Conservation (phyloP, 1,140 invertebrate species). For the Scaptomyza montana region DNA sequence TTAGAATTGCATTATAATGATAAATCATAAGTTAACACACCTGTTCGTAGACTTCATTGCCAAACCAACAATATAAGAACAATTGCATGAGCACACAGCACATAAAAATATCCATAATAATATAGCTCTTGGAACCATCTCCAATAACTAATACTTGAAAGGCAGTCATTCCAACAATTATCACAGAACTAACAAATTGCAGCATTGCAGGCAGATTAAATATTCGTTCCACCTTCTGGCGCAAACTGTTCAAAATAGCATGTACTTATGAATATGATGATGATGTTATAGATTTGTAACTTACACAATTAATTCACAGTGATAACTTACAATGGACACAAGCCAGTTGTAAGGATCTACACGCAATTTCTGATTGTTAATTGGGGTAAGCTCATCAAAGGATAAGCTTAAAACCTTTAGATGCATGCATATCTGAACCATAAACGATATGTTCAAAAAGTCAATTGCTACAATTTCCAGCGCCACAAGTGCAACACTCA, state of each 20-base stretch:
- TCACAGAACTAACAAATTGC: slow-evolving; percentile 66
- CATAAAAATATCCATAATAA: slow-evolving; percentile 63
- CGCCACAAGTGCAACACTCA: slow-evolving; percentile 49
- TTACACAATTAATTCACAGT: slow-evolving; percentile 62
- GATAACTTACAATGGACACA: slow-evolving; percentile 60
- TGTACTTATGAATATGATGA: too few species aligned
- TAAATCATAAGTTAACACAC: slow-evolving; percentile 30
- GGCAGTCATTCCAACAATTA: slow-evolving; percentile 66
- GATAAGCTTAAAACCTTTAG: slow-evolving; percentile 64
- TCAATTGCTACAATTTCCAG: slow-evolving; percentile 58
- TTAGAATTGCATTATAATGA: too few species aligned
- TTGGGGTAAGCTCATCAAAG: slow-evolving; percentile 49
- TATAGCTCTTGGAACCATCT: slow-evolving; percentile 52
- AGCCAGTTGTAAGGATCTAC: slow-evolving; percentile 42
- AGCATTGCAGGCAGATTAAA: slow-evolving; percentile 60
- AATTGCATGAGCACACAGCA: slow-evolving; percentile 66
- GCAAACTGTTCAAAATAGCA: slow-evolving; percentile 36
- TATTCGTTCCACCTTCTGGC: slow-evolving; percentile 59
- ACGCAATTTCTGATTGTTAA: not conserved
- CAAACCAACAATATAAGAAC: slow-evolving; percentile 74
- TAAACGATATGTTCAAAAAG: slow-evolving; percentile 67
- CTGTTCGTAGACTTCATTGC: slow-evolving; percentile 72
- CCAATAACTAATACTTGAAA: slow-evolving; percentile 63
- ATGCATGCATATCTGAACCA: slow-evolving; percentile 72
- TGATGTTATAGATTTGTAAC: not conserved